Base-by-base conservation (phyloP, 2,797 vertebrate species). In the Mastacembelus armatus region DNA sequence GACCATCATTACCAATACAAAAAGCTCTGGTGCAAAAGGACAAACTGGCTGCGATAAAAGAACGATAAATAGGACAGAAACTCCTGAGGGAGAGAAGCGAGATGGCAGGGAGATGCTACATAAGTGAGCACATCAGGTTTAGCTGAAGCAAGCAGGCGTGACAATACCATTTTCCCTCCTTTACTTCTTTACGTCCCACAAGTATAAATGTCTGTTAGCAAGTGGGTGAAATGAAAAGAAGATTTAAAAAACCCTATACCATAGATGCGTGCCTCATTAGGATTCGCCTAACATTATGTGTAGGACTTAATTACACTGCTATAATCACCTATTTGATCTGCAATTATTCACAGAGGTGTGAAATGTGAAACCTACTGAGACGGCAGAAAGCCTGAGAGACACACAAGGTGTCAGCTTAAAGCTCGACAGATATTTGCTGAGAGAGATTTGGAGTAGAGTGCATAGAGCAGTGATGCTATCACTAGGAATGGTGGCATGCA, bases 341-440 rank as follows among this genome's bases (percentile, higher is more conserved):
- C 87, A 86, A 90, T 91, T 91, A 90, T 78, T 87, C 84, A 80
- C 62, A 5, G 78, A 88, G 77, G 90, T 92, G 91, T 91, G 89
- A 93, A 92, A 92, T 83, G 67, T 55, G 78, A 88, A 84, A 87
- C 81, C 85, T 77, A 63, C 71, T 44, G 83, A 78, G 85, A 79
- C 45, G 78, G 63, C 54, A 44, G 77, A 84, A 74, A 63, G 64
- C 71, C 78, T 50, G n/a, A 62, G 81, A 86, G 82, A 78, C 68
- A 19, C 56, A 27, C 36, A n/a, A 56, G 30, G 71, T 78, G 86
- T 77, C 77, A 74, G 69, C 74, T 76, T 63, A 81, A 74, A 69
- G 74, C 77, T 64, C 10, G 1, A 50, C 62, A 70, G 70, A 85
- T 79, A 65, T 83, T 77, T 84, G 74, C 78, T 18, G 48, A 71